Conservation (phyloP, 2,113 vertebrate species). For the Brienomyrus longianalis region DNA sequence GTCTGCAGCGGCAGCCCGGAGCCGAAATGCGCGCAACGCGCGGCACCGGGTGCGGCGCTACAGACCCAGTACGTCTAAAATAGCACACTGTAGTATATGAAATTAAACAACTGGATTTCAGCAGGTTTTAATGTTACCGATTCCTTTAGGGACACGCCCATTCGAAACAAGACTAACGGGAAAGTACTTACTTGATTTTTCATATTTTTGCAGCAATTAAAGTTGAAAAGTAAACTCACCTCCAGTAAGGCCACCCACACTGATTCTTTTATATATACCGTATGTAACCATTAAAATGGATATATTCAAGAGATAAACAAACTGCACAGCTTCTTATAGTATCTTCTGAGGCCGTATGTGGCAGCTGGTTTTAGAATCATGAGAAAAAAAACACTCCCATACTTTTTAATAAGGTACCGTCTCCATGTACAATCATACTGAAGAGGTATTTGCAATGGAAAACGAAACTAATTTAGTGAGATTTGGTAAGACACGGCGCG, state of each 20-base stretch:
- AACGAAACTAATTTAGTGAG: neutral
- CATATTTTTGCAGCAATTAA: neutral
- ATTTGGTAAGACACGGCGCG: neutral
- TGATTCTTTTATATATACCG: neutral
- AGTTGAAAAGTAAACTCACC: neutral
- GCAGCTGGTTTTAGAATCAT: neutral
- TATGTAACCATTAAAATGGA: conserved; percentile 1
- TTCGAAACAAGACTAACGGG: neutral
- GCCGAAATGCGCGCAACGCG: neutral
- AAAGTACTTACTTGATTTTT: neutral
- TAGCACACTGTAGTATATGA: neutral
- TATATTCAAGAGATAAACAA: neutral
- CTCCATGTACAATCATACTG: neutral
- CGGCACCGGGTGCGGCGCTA: neutral
- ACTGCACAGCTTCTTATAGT: neutral
- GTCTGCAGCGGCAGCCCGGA: neutral
- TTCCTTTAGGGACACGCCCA: neutral
- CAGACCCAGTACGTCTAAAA: neutral
- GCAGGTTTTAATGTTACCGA: neutral
- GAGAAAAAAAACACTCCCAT: neutral
- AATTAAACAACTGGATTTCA: neutral
- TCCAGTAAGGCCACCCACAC: neutral
- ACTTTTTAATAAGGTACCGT: neutral
- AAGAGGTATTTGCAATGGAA: neutral
- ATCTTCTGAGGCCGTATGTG: neutral